These are phyloP conservation scores for Chitala chitala DNA, from an alignment of 2,113 vertebrate genomes.

Conservation along the genomic window DNA sequence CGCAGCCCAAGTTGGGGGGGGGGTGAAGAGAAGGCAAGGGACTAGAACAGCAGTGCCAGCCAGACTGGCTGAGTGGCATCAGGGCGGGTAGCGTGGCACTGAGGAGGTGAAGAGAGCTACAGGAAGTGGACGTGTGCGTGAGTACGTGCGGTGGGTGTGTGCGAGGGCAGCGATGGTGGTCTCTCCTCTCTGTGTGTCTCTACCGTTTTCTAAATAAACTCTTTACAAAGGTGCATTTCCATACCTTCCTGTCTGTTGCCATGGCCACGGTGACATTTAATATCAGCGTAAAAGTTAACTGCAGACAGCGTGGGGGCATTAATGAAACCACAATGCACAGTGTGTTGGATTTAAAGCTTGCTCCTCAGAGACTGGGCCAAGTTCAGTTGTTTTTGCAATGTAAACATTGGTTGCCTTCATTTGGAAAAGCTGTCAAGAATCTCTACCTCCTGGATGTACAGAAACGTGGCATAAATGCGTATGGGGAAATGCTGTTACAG, in stretches of 20 bases:
- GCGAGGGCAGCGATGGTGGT: slow-evolving; percentile 31
- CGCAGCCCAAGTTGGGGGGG: not conserved
- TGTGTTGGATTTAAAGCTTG: no score
- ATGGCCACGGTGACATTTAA: not conserved
- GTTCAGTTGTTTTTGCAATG: no score
- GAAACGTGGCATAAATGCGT: no score
- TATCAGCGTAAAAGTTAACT: slow-evolving; percentile 18
- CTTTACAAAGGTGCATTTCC: not conserved
- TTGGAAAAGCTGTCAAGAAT: no score
- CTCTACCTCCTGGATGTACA: not conserved
- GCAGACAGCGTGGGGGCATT: no score
- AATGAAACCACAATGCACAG: no score
- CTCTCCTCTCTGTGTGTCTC: slow-evolving; percentile 15
- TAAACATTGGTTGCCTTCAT: no score
- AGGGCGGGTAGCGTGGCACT: not conserved
- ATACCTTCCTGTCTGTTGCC: slow-evolving; percentile 4
- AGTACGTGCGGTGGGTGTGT: slow-evolving; percentile 49
- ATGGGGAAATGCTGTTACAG: slow-evolving; percentile 13
- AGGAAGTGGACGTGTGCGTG: slow-evolving; percentile 49
- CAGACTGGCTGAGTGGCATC: not conserved
- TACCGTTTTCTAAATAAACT: not conserved
- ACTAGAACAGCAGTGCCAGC: not conserved
- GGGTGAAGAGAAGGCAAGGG: not conserved
- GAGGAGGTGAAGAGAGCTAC: slow-evolving; percentile 52
- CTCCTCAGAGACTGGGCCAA: no score